Percentiles rank a stretch among this genome's conserved stretches.
phyloP scores from a whole-genome alignment of 2,113 vertebrate species.

The Melanerpes formicivorus region DNA sequence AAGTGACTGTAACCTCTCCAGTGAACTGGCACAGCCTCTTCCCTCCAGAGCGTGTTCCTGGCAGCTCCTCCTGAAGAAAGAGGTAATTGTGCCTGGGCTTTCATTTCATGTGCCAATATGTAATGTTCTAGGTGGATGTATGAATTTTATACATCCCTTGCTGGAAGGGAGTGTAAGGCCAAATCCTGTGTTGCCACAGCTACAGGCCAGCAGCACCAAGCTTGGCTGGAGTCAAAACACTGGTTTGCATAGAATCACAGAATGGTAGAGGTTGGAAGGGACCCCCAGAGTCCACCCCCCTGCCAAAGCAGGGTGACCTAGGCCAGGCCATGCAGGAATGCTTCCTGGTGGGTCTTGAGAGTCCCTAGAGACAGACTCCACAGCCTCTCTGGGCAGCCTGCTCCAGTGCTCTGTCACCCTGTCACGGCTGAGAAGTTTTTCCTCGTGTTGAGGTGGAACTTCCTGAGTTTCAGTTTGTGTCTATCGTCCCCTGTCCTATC shows the following conservation, averaged over 20 bases:
- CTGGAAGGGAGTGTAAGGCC: neutral
- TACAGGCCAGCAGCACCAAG: accelerated
- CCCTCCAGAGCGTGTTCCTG: neutral
- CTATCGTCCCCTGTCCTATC: too few relatives aligned
- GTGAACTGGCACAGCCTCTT: neutral
- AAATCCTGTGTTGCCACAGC: neutral
- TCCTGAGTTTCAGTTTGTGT: too few relatives aligned
- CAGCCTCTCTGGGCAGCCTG: too few relatives aligned
- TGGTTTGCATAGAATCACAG: neutral
- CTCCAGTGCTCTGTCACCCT: too few relatives aligned
- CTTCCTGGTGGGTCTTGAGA: too few relatives aligned
- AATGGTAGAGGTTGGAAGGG: too few relatives aligned
- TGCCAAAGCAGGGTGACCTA: too few relatives aligned
- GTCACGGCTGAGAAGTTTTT: too few relatives aligned
- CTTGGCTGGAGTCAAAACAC: neutral
- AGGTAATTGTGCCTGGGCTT: neutral
- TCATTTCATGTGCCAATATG: neutral
- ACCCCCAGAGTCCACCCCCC: too few relatives aligned
- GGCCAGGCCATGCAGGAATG: too few relatives aligned
- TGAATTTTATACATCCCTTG: neutral
- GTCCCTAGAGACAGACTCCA: too few relatives aligned
- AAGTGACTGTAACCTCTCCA: neutral
- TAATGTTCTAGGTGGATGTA: neutral
- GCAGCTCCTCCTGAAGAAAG: neutral
- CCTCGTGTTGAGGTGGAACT: too few relatives aligned